A percentile compares a stretch with the other conserved stretches of the same genome.
Conservation (phyloP, 2,888 invertebrate genomes). For the Lysandra bellargus region DNA sequence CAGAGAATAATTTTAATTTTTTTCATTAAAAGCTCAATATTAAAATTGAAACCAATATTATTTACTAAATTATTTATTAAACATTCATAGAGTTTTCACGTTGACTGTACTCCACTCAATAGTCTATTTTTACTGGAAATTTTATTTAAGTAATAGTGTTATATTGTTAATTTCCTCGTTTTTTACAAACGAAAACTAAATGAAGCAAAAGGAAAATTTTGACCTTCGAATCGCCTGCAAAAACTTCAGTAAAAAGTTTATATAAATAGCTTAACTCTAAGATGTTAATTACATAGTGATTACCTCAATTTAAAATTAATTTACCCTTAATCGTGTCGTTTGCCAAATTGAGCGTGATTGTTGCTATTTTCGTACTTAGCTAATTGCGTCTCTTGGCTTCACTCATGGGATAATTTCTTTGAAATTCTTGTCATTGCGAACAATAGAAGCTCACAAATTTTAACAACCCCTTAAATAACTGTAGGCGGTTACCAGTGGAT, state of each 20-base stretch:
- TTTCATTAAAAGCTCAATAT: too few species aligned
- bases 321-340: conserved; percentile 14
- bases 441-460: neutral
- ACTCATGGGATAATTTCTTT: conserved; percentile 4
- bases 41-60: too few species aligned
- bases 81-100: neutral
- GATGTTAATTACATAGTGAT: conserved; percentile 6
- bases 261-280: conserved; percentile 17
- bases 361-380: neutral
- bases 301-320: conserved; percentile 18
- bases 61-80: neutral
- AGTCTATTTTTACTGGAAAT: conserved; percentile 4
- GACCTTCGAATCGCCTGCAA: conserved; percentile 6
- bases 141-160: neutral
- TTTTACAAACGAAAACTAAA: neutral
- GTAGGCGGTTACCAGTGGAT: neutral
- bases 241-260: conserved; percentile 2
- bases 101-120: neutral
- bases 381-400: conserved; percentile 13
- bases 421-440: neutral
- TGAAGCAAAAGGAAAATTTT: conserved; percentile 11
- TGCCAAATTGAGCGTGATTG: conserved; percentile 17
- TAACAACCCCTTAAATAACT: neutral
- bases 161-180: conserved; percentile 18
- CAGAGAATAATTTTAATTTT: too few species aligned